These are phyloP conservation scores for Atta cephalotes DNA, from an alignment of 1,140 invertebrate genomes.

Conservation along the genomic window DNA sequence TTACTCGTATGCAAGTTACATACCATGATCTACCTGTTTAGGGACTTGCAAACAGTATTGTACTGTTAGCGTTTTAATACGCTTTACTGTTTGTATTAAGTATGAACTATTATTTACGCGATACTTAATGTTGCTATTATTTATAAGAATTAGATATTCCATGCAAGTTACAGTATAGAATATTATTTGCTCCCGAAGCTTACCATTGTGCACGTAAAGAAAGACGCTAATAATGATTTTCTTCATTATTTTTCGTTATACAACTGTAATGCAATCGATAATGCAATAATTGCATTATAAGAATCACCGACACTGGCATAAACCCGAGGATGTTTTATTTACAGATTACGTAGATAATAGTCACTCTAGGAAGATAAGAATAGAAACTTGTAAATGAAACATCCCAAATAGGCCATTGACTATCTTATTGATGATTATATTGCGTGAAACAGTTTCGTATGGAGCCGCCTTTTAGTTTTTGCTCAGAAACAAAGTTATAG, in stretches of 20 bases:
- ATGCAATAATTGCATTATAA: slow-evolving; percentile 29
- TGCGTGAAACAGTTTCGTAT: slow-evolving; percentile 67
- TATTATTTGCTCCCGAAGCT: slow-evolving; percentile 12
- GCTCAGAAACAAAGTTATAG: slow-evolving; percentile 66
- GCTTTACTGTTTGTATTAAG: slow-evolving; percentile 50
- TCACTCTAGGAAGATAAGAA: slow-evolving; percentile 7
- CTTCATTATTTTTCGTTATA: neutral
- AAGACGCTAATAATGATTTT: neutral
- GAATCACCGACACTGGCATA: slow-evolving; percentile 74
- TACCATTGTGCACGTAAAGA: slow-evolving; percentile 4
- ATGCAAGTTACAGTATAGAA: slow-evolving; percentile 23
- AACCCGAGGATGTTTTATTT: slow-evolving; percentile 66
- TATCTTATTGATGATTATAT: slow-evolving; percentile 67
- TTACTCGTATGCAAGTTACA: slow-evolving; percentile 56
- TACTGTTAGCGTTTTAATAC: slow-evolving; percentile 50
- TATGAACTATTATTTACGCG: slow-evolving; percentile 63
- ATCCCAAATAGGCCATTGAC: slow-evolving; percentile 69
- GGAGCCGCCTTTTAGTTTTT: slow-evolving; percentile 72
- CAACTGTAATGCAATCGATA: slow-evolving; percentile 36
- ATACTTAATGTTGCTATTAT: slow-evolving; percentile 69
- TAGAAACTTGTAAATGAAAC: slow-evolving; percentile 63
- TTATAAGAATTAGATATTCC: slow-evolving; percentile 61
- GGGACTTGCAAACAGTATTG: slow-evolving; percentile 41
- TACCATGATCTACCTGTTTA: slow-evolving; percentile 41
- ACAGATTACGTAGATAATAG: slow-evolving; percentile 18